Base-by-base conservation (phyloP, 53 echinoderm and acorn worm genomes). In the Zoroaster sp. region DNA sequence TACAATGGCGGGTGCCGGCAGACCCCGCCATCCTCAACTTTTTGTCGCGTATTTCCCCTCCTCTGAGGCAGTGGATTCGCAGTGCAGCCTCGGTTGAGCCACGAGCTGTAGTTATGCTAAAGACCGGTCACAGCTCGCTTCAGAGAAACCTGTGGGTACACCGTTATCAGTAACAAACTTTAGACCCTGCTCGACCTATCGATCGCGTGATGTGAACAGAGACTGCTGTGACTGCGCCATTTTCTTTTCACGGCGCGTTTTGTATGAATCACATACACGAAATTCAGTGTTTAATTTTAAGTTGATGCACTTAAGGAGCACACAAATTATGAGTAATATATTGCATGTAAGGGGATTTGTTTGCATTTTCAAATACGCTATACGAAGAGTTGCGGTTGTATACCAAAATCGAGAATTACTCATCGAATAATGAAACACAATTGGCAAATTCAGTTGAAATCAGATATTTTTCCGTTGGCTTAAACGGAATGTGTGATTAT, bases 151-250 rank as follows among this genome's bases (percentile, higher is more conserved):
- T 28, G 14, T 18, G 31, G 17, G 34, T 34, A 33, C 33, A 49
- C 33, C 32, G 46, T 51, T 49, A 76, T 76, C 76, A 35, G 46
- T 76, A 47, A 51, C 76, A 76, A 76, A 76, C 76, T 76, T 49
- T 76, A 76, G 76, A 76, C 46, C 3, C 31, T 49, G 75, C 20
- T 34, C 76, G 18, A 32, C 47, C 51, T 33, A 47, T 76, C 47
- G 12, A 51, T 34, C 18, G 76, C 76, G 49, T 46, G 34, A 76
- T 49, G 33, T 59, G 63, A 28, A 9, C 63, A 25, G 1, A 59
- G 63, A 59, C 28, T 25, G 28, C 8, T 21, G 21, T 6, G 63
- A 59, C 63, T 59, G 23, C 8, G 18, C 21, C 54, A 14, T 8
- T 54, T 54, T 21, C 8, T 20, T 54, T 54, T 54, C 54, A 54